Evolutionary conservation across 2,797 vertebrate genomes (phyloP).

Genomic region (Morus bassanus): DNA sequence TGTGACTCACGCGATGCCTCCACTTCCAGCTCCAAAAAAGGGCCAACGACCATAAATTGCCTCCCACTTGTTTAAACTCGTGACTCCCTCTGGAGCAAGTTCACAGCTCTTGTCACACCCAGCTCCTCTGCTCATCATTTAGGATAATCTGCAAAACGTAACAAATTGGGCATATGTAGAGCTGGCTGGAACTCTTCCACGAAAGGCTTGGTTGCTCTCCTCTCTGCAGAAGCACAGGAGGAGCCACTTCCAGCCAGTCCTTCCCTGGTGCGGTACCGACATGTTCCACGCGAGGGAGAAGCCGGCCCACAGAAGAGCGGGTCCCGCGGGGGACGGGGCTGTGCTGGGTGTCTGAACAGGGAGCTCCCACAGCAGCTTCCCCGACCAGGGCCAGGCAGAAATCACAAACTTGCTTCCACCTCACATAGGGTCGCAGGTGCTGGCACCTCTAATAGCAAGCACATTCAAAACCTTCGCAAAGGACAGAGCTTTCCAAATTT

Average conservation of each 20-base stretch:
- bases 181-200: neutral
- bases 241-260: neutral
- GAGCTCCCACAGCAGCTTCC: neutral
- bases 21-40: neutral
- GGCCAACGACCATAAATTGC: neutral
- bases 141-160: neutral
- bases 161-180: neutral
- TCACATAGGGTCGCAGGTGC: neutral
- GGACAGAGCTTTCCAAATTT: neutral
- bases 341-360: neutral
- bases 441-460: neutral
- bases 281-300: slow-evolving; percentile 20
- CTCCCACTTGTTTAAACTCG: neutral
- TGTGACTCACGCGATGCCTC: neutral
- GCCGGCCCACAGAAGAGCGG: neutral
- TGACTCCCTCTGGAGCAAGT: neutral
- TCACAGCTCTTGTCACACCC: neutral
- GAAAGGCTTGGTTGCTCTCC: neutral
- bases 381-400: neutral
- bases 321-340: fast-evolving
- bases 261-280: neutral
- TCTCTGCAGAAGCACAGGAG: neutral
- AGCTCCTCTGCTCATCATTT: neutral
- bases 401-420: neutral
- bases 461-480: neutral